Base-by-base conservation (phyloP, 2,797 vertebrate genomes). In the Gymnoscopelus braueri region DNA sequence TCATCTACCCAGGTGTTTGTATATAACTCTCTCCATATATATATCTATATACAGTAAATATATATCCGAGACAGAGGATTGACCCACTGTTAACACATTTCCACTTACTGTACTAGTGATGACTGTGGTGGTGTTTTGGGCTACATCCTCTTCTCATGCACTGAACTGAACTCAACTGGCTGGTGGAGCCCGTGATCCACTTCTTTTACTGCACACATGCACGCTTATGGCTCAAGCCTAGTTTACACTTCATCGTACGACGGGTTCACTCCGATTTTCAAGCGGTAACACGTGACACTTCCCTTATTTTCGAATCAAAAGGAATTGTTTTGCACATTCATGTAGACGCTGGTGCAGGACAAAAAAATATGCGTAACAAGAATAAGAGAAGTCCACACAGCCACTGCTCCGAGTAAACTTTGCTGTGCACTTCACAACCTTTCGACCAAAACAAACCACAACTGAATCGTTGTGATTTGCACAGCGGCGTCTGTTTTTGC, bases 1-100 rank as follows among this genome's bases (percentile, higher is more conserved):
- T 89, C 83, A 82, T 88, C 85, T 85, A 80, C 82, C 87, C 88
- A 83, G 88, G 82, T 89, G 84, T 89, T 83, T 86, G 85, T 88
- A 82, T 74, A 83, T 84, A 81, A 70, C 75, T 75, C 70, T 77
- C 26, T 52, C 13, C 11, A 12, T 44, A 29, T 74, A 29, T 74
- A 53, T 70, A 57, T 59, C 39, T 44, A 44, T 44, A 44, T 44
- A 44, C 39, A 44, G 39, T 44, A 44, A 44, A 44, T 44, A 44
- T 44, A 44, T 44, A 44, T 44, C 9, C 4, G 71, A 88, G 83
- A 89, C 83, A 3, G 80, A 84, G 75, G 86, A 88, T 68, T 83
- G 76, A 83, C 82, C 81, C 71, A 78, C 79, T 84, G 73, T 80
- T 83, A 72, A 10, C 80, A 77, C 73, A 72, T 74, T 83, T 84